Percentiles rank a stretch among this genome's conserved stretches.
Conservation (phyloP, 2,888 invertebrate species). For the Netelia virgata region DNA sequence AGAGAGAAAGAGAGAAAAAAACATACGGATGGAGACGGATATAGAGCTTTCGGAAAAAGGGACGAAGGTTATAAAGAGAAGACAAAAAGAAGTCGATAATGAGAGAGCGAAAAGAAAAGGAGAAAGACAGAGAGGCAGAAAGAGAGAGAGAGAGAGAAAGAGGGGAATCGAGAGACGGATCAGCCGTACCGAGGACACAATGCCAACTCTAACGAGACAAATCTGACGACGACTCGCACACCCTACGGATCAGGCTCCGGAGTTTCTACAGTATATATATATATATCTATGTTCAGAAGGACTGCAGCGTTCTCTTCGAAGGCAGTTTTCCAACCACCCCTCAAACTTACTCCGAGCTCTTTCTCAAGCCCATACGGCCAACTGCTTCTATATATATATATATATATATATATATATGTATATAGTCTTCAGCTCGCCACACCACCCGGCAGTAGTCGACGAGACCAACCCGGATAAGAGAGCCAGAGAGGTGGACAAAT, state of each 20-base stretch:
- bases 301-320: slow-evolving; percentile 65
- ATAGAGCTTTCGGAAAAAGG: slow-evolving; percentile 33
- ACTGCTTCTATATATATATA: slow-evolving; percentile 38
- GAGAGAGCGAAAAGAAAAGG: slow-evolving; percentile 55
- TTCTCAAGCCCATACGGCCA: slow-evolving; percentile 37
- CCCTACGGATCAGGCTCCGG: slow-evolving; percentile 56
- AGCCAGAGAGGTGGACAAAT: slow-evolving; percentile 55
- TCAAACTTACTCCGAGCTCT: slow-evolving; percentile 67
- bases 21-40: slow-evolving; percentile 20
- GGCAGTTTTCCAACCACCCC: slow-evolving; percentile 59
- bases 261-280: slow-evolving; percentile 12
- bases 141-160: slow-evolving; percentile 15
- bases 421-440: slow-evolving; percentile 15
- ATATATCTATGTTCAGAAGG: slow-evolving; percentile 11
- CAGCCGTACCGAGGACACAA: slow-evolving; percentile 80
- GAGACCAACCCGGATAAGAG: slow-evolving; percentile 45
- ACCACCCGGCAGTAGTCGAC: slow-evolving; percentile 17
- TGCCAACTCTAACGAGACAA: slow-evolving; percentile 84
- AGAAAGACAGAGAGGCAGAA: background rate
- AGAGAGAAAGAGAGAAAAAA: slow-evolving; percentile 45
- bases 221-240: slow-evolving; percentile 82
- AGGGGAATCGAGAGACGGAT: slow-evolving; percentile 74
- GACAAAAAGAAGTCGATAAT: slow-evolving; percentile 58
- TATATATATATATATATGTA: slow-evolving; percentile 18
- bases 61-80: background rate